Evolutionary conservation across 1,140 invertebrate species (phyloP).

Genomic region (Coboldia fuscipes): DNA sequence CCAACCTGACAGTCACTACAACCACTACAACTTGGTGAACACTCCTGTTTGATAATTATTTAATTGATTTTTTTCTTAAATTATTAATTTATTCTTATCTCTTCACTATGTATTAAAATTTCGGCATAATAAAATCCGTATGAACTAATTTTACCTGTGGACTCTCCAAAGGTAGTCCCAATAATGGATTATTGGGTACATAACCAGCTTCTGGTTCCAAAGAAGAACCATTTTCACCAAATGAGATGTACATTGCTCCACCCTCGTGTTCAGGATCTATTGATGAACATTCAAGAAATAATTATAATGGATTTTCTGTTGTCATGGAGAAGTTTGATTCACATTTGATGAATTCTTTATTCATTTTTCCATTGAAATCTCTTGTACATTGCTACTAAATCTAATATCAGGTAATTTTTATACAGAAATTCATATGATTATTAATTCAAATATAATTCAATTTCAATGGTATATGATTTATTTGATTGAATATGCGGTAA

Average conservation of each 20-base stretch:
- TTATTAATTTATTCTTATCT: not conserved
- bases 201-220: constrained; percentile 23
- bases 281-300: constrained; percentile 3
- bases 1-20: constrained; percentile 19
- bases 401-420: too few species aligned
- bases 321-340: not conserved
- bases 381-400: too few species aligned
- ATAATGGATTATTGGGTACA: constrained; percentile 23
- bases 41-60: constrained; percentile 10
- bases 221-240: constrained; percentile 22
- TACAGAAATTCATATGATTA: too few species aligned
- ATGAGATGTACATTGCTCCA: constrained; percentile 25
- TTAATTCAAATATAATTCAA: too few species aligned
- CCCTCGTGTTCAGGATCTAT: constrained; percentile 23
- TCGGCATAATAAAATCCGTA: not conserved
- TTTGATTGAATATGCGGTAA: too few species aligned
- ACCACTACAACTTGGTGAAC: constrained; percentile 18
- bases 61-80: not conserved
- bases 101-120: not conserved
- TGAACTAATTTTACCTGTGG: constrained; percentile 14
- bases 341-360: too few species aligned
- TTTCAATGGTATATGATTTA: too few species aligned
- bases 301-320: not conserved
- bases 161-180: constrained; percentile 20
- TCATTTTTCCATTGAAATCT: too few species aligned